Evolutionary conservation across 30 jellyfish, hydroid and myxozoan genomes (phyloP).

Genomic region (Haliclystus octoradiatus): DNA sequence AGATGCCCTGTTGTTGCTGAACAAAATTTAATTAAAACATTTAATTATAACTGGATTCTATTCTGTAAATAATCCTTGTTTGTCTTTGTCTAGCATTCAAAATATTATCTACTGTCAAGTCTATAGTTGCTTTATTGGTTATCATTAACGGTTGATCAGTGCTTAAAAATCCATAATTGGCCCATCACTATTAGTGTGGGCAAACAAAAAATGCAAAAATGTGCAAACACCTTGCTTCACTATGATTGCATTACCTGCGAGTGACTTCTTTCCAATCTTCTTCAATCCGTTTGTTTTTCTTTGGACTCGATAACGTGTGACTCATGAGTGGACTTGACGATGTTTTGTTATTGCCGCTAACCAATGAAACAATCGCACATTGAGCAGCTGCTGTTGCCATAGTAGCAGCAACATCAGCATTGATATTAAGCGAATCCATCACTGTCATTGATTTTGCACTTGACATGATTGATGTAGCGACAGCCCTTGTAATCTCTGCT

Average conservation of each 20-base stretch:
- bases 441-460: slow-evolving; percentile 25
- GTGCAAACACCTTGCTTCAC: too few relatives aligned
- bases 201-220: too few relatives aligned
- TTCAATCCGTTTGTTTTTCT: slow-evolving; percentile 64
- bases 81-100: too few relatives aligned
- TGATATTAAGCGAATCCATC: slow-evolving; percentile 24
- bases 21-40: too few relatives aligned
- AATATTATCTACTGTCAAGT: too few relatives aligned
- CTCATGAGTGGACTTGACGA: neutral
- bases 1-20: too few relatives aligned
- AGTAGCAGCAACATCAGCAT: slow-evolving; percentile 93
- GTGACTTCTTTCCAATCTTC: slow-evolving; percentile 98
- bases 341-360: slow-evolving; percentile 15
- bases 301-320: slow-evolving; percentile 52
- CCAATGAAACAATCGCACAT: slow-evolving; percentile 74
- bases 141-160: too few relatives aligned
- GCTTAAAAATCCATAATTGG: too few relatives aligned
- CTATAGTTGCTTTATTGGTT: too few relatives aligned
- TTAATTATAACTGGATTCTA: too few relatives aligned
- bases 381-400: slow-evolving; percentile 98
- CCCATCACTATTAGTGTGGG: too few relatives aligned
- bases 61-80: too few relatives aligned
- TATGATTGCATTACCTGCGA: slow-evolving; percentile 39
- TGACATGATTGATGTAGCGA: slow-evolving; percentile 84
- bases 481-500: slow-evolving; percentile 94